phyloP scores from a whole-genome alignment of 2,888 invertebrate genomes.

The Endomychus coccineus region DNA sequence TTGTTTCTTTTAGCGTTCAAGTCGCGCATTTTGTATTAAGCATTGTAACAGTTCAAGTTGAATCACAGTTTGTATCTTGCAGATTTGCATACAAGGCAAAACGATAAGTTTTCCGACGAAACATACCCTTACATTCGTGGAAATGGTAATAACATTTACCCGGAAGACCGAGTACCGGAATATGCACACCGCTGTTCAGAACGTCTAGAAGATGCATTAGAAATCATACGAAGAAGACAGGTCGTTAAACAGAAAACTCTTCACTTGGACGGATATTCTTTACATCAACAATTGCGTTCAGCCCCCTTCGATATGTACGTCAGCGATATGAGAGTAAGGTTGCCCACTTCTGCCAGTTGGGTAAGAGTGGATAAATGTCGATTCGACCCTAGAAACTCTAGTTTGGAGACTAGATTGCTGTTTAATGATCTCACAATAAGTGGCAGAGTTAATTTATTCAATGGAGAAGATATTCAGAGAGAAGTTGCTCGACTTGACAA shows the following conservation, averaged over 20 bases:
- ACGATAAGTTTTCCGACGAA: constrained; percentile 39
- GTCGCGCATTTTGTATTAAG: no score
- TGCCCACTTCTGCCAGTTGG: constrained; percentile 61
- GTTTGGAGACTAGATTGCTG: constrained; percentile 66
- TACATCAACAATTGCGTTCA: constrained; percentile 55
- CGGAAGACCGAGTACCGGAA: constrained; percentile 32
- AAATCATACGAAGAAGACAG: constrained; percentile 55
- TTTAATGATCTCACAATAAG: constrained; percentile 76
- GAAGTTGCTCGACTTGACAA: constrained; percentile 37
- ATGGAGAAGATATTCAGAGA: constrained; percentile 41
- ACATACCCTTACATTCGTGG: constrained; percentile 36
- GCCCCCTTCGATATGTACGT: constrained; percentile 64
- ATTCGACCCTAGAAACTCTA: constrained; percentile 66
- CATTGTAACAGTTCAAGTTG: no score
- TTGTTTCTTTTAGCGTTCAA: no score
- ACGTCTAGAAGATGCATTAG: constrained; percentile 59
- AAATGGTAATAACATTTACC: constrained; percentile 30
- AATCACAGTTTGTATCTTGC: no score
- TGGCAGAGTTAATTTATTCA: constrained; percentile 60
- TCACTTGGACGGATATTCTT: constrained; percentile 56
- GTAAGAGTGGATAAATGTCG: constrained; percentile 67
- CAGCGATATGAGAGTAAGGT: constrained; percentile 58
- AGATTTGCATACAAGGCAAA: constrained; percentile 36
- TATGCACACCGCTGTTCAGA: constrained; percentile 50
- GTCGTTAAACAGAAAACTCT: constrained; percentile 47